Percentiles rank a stretch among this genome's conserved stretches.
Conservation (phyloP, 1,140 invertebrate genomes). For the Drosophila trapezifrons region DNA sequence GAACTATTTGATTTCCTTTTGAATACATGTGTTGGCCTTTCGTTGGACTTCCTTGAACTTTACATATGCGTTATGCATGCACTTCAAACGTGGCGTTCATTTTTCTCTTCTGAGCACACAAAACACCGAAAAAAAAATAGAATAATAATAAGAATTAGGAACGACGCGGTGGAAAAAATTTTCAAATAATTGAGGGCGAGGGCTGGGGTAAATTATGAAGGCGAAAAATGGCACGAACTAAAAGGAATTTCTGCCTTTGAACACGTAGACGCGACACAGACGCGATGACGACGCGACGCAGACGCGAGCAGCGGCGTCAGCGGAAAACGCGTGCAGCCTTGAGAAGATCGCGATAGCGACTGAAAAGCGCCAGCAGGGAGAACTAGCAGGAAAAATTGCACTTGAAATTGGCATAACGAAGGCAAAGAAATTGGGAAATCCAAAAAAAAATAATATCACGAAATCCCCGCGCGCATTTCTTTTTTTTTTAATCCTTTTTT, state of each 20-base stretch:
- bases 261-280: constrained; percentile 69
- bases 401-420: constrained; percentile 23
- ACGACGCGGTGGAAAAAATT: not conserved
- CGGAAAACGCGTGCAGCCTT: constrained; percentile 55
- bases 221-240: constrained; percentile 58
- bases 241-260: constrained; percentile 72
- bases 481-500: not conserved
- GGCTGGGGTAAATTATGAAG: constrained; percentile 45
- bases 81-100: constrained; percentile 66
- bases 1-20: constrained; percentile 3
- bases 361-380: constrained; percentile 20
- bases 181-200: constrained; percentile 5
- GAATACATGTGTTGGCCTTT: constrained; percentile 20
- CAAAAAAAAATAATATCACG: not conserved
- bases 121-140: constrained; percentile 24
- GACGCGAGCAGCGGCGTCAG: constrained; percentile 39
- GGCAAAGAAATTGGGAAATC: not conserved
- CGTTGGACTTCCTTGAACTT: constrained; percentile 43
- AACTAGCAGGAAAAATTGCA: constrained; percentile 16
- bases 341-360: constrained; percentile 52
- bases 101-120: constrained; percentile 30
- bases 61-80: constrained; percentile 23
- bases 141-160: constrained; percentile 29
- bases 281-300: constrained; percentile 46
- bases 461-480: constrained; percentile 13